phyloP scores from a whole-genome alignment of 2,113 vertebrate genomes.

The Prietella phreatophila region DNA sequence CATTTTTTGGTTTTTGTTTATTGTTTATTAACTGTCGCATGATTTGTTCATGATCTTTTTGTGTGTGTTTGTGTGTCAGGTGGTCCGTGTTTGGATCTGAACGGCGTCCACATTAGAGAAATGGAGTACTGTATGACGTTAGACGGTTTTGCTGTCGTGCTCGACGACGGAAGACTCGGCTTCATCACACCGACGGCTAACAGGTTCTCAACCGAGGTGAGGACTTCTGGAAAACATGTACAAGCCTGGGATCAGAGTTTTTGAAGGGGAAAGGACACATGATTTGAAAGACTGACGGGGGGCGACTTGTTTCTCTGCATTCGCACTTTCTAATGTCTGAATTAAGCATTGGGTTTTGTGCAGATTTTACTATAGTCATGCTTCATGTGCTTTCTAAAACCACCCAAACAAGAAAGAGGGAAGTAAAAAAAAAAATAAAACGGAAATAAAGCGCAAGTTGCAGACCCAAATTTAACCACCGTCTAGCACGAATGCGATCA shows the following conservation, averaged over 20 bases:
- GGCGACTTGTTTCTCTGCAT: background rate
- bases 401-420: background rate
- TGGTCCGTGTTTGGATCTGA: slow-evolving; percentile 89
- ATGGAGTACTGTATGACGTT: slow-evolving; percentile 95
- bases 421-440: background rate
- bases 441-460: background rate
- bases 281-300: no score
- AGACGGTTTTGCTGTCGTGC: slow-evolving; percentile 93
- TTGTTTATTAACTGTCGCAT: background rate
- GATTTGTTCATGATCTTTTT: background rate
- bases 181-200: slow-evolving; percentile 91
- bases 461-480: background rate
- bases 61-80: slow-evolving; percentile 55
- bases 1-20: background rate
- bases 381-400: background rate
- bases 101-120: slow-evolving; percentile 81
- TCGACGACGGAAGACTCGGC: slow-evolving; percentile 91
- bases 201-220: slow-evolving; percentile 88
- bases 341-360: background rate
- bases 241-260: no score
- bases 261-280: no score
- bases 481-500: background rate
- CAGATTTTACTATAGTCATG: background rate
- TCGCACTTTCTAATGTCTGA: background rate
- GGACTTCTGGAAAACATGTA: background rate